Base-by-base conservation (phyloP, 1,140 invertebrate genomes). In the Pseudomyrmex flavicornis region DNA sequence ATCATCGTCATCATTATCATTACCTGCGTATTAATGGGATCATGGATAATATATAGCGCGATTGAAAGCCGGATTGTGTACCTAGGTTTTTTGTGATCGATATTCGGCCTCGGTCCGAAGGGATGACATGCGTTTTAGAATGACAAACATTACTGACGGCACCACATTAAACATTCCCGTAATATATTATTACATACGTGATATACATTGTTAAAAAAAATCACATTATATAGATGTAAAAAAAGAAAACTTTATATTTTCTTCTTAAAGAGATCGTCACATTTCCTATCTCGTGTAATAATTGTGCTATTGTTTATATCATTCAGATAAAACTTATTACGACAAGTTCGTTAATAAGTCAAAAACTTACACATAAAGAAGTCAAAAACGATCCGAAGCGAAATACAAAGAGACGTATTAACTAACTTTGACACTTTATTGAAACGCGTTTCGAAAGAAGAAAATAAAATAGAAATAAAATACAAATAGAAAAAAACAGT, bases 1-100 rank as follows among this genome's bases (percentile, higher is more conserved):
- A 62, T 94, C 92, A 72, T 95, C 91, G 58, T 93, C 91, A 68
- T 94, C 91, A 72, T 93, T 89, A 74, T 93, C 93, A 89, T 94
- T 92, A 82, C 95, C 92, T 75, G 95, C 93, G 65, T 95, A 84
- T 90, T 84, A 90, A 92, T 85, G 88, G 86, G 86, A 86, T 87
- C 63, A 87, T 90, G 84, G 88, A 75, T 90, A 90, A 90, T 82
- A 83, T 65, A 83, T 17, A 54, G 48, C 72, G 62, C 66, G 80
- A 70, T 70, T 70, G 48, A 56, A 85, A 85, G 56, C 61, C 26
- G 74, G 72, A 85, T 73, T 70, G 88, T 89, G 88, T 89, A 89
- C 79, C 75, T 85, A 89, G 61, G 88, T 87, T 89, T 89, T 89
- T 89, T 89, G 88, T 89, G 88, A 89, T 83, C 88, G 85, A 87